These are phyloP conservation scores for Percina caprodes DNA, from an alignment of 2,113 vertebrate species.

Conservation along the genomic window DNA sequence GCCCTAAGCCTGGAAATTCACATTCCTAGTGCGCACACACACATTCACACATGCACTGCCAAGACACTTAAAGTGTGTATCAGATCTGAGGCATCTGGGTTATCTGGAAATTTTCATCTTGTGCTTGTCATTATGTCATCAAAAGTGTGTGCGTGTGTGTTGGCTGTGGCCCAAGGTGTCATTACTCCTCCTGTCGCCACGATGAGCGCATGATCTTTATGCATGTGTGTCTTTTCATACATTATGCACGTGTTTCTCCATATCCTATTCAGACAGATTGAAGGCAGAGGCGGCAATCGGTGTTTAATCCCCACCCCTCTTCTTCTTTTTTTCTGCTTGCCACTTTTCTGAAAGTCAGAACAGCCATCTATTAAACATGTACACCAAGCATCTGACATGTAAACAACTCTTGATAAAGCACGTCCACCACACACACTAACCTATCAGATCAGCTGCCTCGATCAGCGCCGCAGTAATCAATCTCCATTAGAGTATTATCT, in stretches of 20 bases:
- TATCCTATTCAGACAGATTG: slow-evolving; percentile 20
- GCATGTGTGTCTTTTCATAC: neutral
- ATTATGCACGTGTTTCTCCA: neutral
- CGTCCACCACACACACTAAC: slow-evolving; percentile 34
- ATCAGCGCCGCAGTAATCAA: slow-evolving; percentile 54
- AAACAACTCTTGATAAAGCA: slow-evolving; percentile 42
- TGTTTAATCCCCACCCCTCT: neutral
- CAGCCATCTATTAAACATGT: slow-evolving; percentile 26
- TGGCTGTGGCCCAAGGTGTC: neutral
- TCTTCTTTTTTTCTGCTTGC: neutral
- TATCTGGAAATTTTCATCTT: slow-evolving; percentile 61
- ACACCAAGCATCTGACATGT: slow-evolving; percentile 36
- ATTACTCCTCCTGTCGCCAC: neutral
- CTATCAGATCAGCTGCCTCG: slow-evolving; percentile 37
- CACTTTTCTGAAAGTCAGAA: slow-evolving; percentile 34
- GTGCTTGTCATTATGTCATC: slow-evolving; percentile 42
- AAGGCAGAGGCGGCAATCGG: slow-evolving; percentile 19
- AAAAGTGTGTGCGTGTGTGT: neutral
- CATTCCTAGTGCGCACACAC: neutral
- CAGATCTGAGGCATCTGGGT: slow-evolving; percentile 53
- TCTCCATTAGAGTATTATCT: slow-evolving; percentile 58
- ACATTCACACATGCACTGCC: slow-evolving; percentile 12
- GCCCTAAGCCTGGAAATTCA: too few relatives aligned
- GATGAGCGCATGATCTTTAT: slow-evolving; percentile 6
- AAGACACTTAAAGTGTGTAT: slow-evolving; percentile 34